Evolutionary conservation across 2,113 vertebrate species (phyloP), one percentile per base, ranked within the genome.

Genomic region (Psilopsiagon aurifrons): DNA sequence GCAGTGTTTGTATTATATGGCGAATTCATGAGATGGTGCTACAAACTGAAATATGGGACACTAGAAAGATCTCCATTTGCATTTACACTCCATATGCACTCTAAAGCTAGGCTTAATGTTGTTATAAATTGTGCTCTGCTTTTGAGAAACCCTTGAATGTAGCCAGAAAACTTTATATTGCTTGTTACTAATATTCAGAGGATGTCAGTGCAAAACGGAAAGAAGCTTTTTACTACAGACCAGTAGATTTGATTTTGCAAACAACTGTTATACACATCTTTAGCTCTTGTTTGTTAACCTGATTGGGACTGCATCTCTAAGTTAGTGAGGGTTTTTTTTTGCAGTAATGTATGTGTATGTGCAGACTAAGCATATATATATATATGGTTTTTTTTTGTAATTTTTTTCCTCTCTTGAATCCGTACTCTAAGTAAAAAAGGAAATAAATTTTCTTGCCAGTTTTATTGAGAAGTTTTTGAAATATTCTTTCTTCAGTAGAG

Each of bases 321-420:
- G 5, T 28, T 22, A 84, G 18, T 8, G 4, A 54, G 37, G 39
- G 0, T 7, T 8, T 62, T 78, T 43, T 69, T 85, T 67, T 28
- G 16, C 28, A 17, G 3, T 0, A 10, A 33, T 43, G 3, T 74
- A 9, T n/a, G 19, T 69, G 3, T 82, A 10, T n/a, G 17, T 66
- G 31, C n/a, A 51, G n/a, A 62, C 68, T 20, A 47, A 69, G 4
- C 7, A 37, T 37, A 37, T 37, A 12, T 31, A 11, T 35, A 11
- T 39, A 37, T 1, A 13, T 4, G 14, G 5, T 5, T 0, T 0
- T 17, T 39, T 59, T 23, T 55, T 29, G 7, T 22, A 35, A 7
- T 70, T 27, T 17, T 2, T 16, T 62, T 51, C 46, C 76, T 60
- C 23, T 1, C 43, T 64, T 60, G 3, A 17, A 41, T 17, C 2